A percentile compares a stretch with the other conserved stretches of the same genome.
phyloP scores from a whole-genome alignment of 2,888 invertebrate species.

The Branchipolynoe longqiensis region DNA sequence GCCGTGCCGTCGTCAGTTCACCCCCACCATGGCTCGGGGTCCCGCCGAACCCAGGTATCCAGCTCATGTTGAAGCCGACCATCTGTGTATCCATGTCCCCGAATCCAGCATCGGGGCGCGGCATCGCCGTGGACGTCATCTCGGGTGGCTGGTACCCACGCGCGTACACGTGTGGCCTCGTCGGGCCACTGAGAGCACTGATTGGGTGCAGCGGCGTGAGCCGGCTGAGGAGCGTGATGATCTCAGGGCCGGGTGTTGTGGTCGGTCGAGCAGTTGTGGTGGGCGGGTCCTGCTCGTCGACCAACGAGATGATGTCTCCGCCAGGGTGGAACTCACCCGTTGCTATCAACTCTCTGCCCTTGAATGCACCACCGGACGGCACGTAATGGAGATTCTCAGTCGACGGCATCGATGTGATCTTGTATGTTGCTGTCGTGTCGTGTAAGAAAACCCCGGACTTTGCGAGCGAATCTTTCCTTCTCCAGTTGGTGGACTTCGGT shows the following conservation, averaged over 20 bases:
- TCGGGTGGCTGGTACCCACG: neutral
- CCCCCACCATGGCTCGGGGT: neutral
- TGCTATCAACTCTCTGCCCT: neutral
- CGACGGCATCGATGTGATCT: too few relatives aligned
- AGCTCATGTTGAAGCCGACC: neutral
- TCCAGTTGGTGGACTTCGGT: too few relatives aligned
- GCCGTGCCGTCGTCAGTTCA: neutral
- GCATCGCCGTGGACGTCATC: neutral
- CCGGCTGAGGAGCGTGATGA: slow-evolving; percentile 18
- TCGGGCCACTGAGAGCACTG: neutral
- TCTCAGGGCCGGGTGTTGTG: slow-evolving; percentile 47
- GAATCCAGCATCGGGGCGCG: neutral
- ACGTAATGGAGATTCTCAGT: slow-evolving; percentile 48
- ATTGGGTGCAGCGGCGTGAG: neutral
- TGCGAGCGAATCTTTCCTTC: too few relatives aligned
- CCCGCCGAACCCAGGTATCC: neutral
- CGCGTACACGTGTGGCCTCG: neutral
- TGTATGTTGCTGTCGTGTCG: too few relatives aligned
- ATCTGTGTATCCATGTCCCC: neutral
- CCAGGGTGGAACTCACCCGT: slow-evolving; percentile 52
- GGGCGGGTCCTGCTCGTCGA: slow-evolving; percentile 19
- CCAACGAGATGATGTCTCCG: slow-evolving; percentile 31
- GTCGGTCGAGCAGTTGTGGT: neutral
- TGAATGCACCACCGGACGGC: slow-evolving; percentile 7
- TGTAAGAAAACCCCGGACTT: too few relatives aligned